A percentile compares a stretch with the other conserved stretches of the same genome.
Evolutionary conservation across 2,113 vertebrate species (phyloP).

Genomic region (Probosciger aterrimus): DNA sequence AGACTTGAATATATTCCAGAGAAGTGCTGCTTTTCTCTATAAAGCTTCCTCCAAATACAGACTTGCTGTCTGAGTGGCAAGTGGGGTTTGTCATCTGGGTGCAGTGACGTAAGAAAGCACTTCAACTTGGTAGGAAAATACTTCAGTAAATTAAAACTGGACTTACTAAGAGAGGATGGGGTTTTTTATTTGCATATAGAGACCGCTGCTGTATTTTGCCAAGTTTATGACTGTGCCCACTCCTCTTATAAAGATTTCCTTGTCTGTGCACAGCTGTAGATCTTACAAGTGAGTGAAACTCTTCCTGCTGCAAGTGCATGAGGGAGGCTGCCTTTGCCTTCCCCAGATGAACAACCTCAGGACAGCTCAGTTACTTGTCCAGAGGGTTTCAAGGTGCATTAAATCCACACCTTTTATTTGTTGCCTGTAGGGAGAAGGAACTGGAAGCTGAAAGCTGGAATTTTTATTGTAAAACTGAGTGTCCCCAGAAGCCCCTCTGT

Average conservation of each 20-base stretch:
- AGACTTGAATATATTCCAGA: background rate
- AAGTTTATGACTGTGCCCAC: background rate
- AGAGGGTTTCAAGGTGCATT: background rate
- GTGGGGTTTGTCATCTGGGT: background rate
- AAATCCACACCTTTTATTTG: background rate
- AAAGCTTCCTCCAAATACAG: background rate
- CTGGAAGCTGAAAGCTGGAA: background rate
- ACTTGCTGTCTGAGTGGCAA: background rate
- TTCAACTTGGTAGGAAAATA: background rate
- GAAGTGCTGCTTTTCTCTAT: background rate
- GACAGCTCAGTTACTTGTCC: background rate
- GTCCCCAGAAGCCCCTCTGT: background rate
- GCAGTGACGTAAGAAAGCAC: background rate
- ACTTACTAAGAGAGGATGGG: background rate
- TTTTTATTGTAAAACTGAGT: background rate
- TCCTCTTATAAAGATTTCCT: constrained; percentile 6
- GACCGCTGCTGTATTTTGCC: background rate
- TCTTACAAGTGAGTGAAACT: background rate
- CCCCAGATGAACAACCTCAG: background rate
- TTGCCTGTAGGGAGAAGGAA: background rate
- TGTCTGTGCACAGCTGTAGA: constrained; percentile 1
- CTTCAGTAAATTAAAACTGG: background rate
- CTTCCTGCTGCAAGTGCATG: background rate
- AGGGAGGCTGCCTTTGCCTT: background rate
- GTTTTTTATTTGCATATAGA: background rate